A percentile compares a stretch with the other conserved stretches of the same genome.
These are phyloP conservation scores for Falcunculus frontatus DNA, from an alignment of 2,113 vertebrate genomes.

Conservation along the genomic window DNA sequence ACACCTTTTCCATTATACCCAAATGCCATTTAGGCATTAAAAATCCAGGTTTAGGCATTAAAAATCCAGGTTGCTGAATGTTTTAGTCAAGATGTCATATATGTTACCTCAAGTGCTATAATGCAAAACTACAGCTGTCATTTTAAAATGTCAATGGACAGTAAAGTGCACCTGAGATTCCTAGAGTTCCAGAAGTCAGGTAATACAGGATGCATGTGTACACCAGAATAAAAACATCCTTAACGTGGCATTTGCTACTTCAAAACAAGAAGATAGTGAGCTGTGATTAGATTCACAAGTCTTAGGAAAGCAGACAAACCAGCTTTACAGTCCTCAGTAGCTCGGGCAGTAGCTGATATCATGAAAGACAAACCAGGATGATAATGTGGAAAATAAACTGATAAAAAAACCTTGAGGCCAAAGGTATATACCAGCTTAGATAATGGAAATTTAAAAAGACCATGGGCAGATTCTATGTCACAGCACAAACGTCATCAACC, in stretches of 20 bases:
- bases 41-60: neutral
- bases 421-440: neutral
- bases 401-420: neutral
- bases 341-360: neutral
- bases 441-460: neutral
- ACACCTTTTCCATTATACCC: neutral
- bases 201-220: neutral
- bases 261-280: neutral
- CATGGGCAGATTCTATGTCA: rapidly evolving
- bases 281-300: neutral
- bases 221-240: neutral
- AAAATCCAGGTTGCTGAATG: neutral
- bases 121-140: neutral
- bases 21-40: neutral
- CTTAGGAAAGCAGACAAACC: neutral
- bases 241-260: neutral
- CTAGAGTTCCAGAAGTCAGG: neutral
- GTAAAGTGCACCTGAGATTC: neutral
- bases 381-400: neutral
- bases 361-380: neutral
- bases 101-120: neutral
- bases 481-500: neutral
- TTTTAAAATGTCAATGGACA: neutral
- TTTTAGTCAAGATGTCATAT: neutral
- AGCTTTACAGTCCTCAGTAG: neutral